Percentiles rank a stretch among this genome's conserved stretches.
Evolutionary conservation across 1,140 invertebrate genomes (phyloP).

Genomic region (Drosophila tsacasi): DNA sequence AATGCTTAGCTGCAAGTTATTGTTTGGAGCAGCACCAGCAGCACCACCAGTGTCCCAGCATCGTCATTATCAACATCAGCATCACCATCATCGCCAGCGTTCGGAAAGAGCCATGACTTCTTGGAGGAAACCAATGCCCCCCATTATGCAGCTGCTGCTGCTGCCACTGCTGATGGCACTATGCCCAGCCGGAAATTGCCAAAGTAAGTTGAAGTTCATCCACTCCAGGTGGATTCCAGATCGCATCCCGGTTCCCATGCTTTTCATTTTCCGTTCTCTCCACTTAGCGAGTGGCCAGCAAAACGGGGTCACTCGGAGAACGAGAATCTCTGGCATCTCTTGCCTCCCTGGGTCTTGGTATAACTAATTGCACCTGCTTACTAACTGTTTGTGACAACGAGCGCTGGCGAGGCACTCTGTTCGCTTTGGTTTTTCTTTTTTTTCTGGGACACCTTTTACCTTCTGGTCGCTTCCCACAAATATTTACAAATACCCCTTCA

Average conservation of each 20-base stretch:
- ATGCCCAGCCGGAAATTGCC: constrained; percentile 68
- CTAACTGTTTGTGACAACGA: constrained; percentile 11
- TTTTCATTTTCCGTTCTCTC: neutral
- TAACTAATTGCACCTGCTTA: constrained; percentile 15
- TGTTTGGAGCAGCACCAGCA: constrained; percentile 12
- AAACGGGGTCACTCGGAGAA: constrained; percentile 10
- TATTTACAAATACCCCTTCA: neutral
- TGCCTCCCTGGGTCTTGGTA: neutral
- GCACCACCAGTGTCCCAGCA: constrained; percentile 1
- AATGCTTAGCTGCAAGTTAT: constrained; percentile 55
- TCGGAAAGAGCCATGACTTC: constrained; percentile 56
- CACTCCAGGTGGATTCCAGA: constrained; percentile 6
- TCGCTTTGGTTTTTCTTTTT: neutral
- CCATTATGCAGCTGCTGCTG: constrained; percentile 41
- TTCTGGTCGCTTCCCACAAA: neutral
- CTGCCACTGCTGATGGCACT: constrained; percentile 61
- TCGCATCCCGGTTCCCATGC: constrained; percentile 9
- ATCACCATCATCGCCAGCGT: neutral
- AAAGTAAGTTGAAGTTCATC: constrained; percentile 60
- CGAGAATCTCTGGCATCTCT: neutral
- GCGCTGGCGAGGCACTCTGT: neutral
- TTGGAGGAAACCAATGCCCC: constrained; percentile 26
- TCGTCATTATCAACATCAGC: neutral
- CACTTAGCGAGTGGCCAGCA: constrained; percentile 4
- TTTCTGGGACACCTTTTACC: neutral